Evolutionary conservation across 1,140 invertebrate genomes (phyloP), one percentile per base, ranked within the genome.

Genomic region (Pseudobourletiella spinata): DNA sequence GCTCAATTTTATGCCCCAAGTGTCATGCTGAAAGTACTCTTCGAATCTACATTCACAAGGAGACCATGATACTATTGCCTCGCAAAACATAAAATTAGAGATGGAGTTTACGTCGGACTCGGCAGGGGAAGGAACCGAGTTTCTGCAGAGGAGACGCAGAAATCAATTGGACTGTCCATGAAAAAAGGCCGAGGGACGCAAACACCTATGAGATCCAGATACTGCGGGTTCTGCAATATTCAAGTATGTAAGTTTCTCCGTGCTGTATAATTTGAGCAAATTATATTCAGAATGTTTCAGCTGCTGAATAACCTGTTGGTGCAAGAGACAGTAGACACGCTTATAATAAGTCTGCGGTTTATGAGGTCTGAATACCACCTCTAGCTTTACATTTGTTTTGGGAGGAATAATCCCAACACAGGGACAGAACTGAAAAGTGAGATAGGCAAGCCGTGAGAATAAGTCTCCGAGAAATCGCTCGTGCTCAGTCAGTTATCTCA

Each of bases 221-320:
- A 62, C 26, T 62, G 60, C 1, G 44, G 50, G 26, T 51, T 57
- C 54, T 61, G 29, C 1, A 57, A 8, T 35, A 56, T 30, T 32
- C 25, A 55, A 35, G n/a, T n/a, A n/a, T n/a, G n/a, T n/a, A n/a
- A n/a, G n/a, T n/a, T n/a, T n/a, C n/a, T n/a, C n/a, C n/a, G n/a
- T n/a, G n/a, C n/a, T n/a, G n/a, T n/a, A n/a, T n/a, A n/a, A n/a
- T n/a, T n/a, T n/a, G n/a, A n/a, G n/a, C n/a, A n/a, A n/a, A n/a
- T n/a, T n/a, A n/a, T n/a, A n/a, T n/a, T n/a, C n/a, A n/a, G n/a
- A n/a, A n/a, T n/a, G n/a, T n/a, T n/a, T n/a, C n/a, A n/a, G n/a
- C n/a, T n/a, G n/a, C n/a, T n/a, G n/a, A n/a, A 54, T 54, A 32
- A 60, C 59, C 20, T 62, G 60, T 2, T 62, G 60, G 18, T 62